These are phyloP conservation scores for Kryptolebias marmoratus DNA, from an alignment of 2,113 vertebrate species.

Conservation along the genomic window DNA sequence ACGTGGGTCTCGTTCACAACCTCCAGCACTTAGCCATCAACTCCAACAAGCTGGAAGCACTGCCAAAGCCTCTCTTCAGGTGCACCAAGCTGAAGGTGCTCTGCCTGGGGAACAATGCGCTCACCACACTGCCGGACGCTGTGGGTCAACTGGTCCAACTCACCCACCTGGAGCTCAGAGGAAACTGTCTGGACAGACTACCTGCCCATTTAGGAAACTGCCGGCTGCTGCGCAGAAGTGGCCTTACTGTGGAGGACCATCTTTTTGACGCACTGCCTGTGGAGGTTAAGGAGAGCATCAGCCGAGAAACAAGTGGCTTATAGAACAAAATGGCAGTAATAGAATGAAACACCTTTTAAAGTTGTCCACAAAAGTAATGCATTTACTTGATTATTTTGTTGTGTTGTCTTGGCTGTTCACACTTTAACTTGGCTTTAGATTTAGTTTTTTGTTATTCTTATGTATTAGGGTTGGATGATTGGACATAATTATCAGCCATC, in stretches of 20 bases:
- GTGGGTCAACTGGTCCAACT: constrained; percentile 90
- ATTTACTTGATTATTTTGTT: constrained; percentile 49
- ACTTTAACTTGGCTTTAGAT: constrained; percentile 20
- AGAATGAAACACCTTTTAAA: constrained; percentile 11
- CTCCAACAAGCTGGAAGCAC: constrained; percentile 89
- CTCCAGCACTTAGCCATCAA: constrained; percentile 93
- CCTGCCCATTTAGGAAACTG: constrained; percentile 88
- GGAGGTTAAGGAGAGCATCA: constrained; percentile 91
- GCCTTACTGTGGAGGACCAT: constrained; percentile 93
- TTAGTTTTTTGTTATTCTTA: constrained; percentile 12
- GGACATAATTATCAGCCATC: no score
- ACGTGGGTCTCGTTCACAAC: constrained; percentile 90
- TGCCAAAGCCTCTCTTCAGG: constrained; percentile 92
- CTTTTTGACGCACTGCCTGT: constrained; percentile 93
- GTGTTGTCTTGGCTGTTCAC: constrained; percentile 30
- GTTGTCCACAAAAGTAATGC: constrained; percentile 29
- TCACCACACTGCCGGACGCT: constrained; percentile 88
- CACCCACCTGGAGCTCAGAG: constrained; percentile 91
- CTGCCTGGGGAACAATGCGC: constrained; percentile 90
- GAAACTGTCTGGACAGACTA: constrained; percentile 93
- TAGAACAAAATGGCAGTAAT: constrained; percentile 66
- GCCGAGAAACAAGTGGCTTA: constrained; percentile 88
- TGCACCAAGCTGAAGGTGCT: constrained; percentile 94
- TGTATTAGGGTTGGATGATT: no score
- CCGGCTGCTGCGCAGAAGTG: constrained; percentile 88